Conservation (phyloP, 1,140 invertebrate species). For the Teleogryllus occipitalis region DNA sequence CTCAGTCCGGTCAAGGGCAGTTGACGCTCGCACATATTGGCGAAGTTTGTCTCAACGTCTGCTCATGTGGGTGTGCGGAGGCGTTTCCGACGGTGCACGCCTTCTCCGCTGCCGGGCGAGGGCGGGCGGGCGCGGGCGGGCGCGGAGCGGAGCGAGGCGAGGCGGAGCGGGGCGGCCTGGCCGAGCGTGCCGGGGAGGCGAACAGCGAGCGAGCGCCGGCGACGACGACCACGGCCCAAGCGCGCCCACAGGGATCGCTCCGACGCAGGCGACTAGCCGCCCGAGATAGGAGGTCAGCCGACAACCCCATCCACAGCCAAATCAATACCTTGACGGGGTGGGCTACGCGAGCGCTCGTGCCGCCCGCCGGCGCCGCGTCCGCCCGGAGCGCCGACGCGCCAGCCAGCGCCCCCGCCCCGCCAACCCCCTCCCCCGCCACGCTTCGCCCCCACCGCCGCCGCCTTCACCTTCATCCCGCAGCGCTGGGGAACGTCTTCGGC, state of each 20-base stretch:
- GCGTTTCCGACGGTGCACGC: too few species aligned
- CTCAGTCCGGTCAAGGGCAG: too few species aligned
- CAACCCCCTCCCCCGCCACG: too few species aligned
- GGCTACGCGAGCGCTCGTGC: not conserved
- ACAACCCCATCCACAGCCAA: constrained; percentile 12
- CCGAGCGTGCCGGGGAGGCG: not conserved
- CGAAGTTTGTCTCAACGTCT: too few species aligned
- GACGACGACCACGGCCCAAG: not conserved
- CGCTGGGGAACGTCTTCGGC: too few species aligned
- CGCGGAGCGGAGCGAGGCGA: not conserved
- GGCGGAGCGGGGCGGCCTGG: not conserved
- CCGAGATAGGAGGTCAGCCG: constrained; percentile 12
- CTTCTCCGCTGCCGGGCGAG: not conserved
- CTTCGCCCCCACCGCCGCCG: too few species aligned
- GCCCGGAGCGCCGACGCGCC: constrained; percentile 39
- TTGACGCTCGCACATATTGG: too few species aligned
- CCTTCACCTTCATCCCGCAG: not conserved
- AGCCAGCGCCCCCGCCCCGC: too few species aligned
- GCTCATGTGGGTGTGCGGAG: too few species aligned
- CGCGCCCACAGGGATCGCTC: not conserved
- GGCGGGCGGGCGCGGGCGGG: not conserved
- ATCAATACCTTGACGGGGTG: constrained; percentile 17
- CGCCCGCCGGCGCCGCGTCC: constrained; percentile 49
- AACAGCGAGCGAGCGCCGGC: too few species aligned
- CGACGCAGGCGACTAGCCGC: not conserved